A percentile compares a stretch with the other conserved stretches of the same genome.
phyloP scores from a whole-genome alignment of 2,797 vertebrate species.

The Platalea minor region DNA sequence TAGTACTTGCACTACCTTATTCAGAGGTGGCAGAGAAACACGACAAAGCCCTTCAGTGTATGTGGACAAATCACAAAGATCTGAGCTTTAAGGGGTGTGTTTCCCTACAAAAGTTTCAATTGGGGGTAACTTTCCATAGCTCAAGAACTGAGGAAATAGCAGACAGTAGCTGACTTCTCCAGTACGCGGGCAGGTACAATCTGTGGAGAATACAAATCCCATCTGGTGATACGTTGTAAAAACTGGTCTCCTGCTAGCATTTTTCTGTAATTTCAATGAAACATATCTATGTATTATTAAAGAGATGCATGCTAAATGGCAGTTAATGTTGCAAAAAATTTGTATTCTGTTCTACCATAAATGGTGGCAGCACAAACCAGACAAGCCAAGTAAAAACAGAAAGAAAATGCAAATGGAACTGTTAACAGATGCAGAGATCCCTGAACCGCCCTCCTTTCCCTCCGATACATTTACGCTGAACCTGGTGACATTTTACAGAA shows the following conservation, averaged over 20 bases:
- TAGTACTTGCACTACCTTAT: not conserved
- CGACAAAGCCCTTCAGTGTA: fast-evolving
- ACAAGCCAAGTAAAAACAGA: not conserved
- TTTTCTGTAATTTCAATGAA: not conserved
- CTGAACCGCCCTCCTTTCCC: not conserved
- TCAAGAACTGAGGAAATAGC: not conserved
- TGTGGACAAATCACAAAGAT: not conserved
- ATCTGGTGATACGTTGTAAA: not conserved
- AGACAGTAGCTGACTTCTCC: not conserved
- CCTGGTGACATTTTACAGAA: not conserved
- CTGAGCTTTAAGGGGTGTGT: not conserved
- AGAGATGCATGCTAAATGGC: not conserved
- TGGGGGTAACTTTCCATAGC: not conserved
- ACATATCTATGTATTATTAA: not conserved
- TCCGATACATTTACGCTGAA: not conserved
- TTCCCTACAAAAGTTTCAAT: not conserved
- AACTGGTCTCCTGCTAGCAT: not conserved
- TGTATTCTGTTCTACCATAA: not conserved
- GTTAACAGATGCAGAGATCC: not conserved
- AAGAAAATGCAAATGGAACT: slow-evolving; percentile 12
- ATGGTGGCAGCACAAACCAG: not conserved
- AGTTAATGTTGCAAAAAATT: not conserved
- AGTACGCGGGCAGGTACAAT: not conserved
- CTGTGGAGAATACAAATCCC: not conserved
- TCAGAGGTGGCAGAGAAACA: not conserved